Conservation (phyloP, 2,888 invertebrate species). For the Fragum sueziense region DNA sequence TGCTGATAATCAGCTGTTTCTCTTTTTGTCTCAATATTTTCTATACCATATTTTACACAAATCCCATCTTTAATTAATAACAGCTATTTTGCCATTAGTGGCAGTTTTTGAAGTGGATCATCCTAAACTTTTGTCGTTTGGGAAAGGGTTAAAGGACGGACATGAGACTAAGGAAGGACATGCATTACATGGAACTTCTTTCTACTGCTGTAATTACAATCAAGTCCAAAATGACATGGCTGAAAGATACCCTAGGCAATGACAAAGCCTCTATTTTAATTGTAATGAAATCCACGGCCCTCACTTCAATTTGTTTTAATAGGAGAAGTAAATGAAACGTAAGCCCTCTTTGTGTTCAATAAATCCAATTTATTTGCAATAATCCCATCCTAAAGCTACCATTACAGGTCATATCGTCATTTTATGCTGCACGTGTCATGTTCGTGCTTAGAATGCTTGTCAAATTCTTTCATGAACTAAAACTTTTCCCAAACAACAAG, state of each 20-base stretch:
- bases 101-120: too few species aligned
- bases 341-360: slow-evolving; percentile 23
- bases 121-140: too few species aligned
- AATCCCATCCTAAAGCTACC: slow-evolving; percentile 11
- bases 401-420: slow-evolving; percentile 10
- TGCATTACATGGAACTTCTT: too few species aligned
- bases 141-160: too few species aligned
- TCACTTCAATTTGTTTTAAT: neutral
- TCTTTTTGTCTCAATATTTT: too few species aligned
- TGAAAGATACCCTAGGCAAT: neutral
- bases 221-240: too few species aligned
- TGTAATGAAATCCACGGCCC: slow-evolving; percentile 2
- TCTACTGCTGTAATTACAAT: too few species aligned
- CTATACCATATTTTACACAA: too few species aligned
- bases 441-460: neutral
- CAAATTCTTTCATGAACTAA: neutral
- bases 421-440: slow-evolving; percentile 12
- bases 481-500: neutral
- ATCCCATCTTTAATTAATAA: too few species aligned
- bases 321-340: slow-evolving; percentile 18
- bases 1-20: too few species aligned
- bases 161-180: too few species aligned
- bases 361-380: slow-evolving; percentile 26
- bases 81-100: too few species aligned
- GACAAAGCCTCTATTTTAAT: slow-evolving; percentile 9